Percentiles rank a stretch among this genome's conserved stretches.
These are phyloP conservation scores for Drosophila paulistorum DNA, from an alignment of 1,140 invertebrate genomes.

Conservation along the genomic window DNA sequence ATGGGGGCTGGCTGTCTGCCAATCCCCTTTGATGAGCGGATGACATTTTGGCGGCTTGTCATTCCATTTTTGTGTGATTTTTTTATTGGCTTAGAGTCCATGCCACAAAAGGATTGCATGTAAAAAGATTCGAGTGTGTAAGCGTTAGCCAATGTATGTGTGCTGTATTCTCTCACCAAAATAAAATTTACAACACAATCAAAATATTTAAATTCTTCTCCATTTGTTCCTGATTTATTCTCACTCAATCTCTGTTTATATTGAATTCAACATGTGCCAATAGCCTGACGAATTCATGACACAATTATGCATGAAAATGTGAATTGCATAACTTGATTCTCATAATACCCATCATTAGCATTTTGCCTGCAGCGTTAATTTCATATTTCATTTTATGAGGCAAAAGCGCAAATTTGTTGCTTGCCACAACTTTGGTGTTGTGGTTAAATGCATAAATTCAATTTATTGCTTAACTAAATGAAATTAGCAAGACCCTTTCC, in stretches of 20 bases:
- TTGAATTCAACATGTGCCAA: neutral
- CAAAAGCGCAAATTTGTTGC: conserved; percentile 27
- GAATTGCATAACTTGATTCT: conserved; percentile 4
- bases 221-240: neutral
- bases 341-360: conserved; percentile 15
- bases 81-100: conserved; percentile 58
- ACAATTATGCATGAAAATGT: conserved; percentile 3
- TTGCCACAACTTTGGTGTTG: conserved; percentile 26
- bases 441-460: conserved; percentile 34
- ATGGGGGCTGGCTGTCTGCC: conserved; percentile 32
- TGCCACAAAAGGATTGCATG: conserved; percentile 13
- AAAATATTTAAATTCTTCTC: neutral
- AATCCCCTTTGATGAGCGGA: conserved; percentile 66
- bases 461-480: conserved; percentile 48
- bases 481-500: conserved; percentile 23
- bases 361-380: conserved; percentile 18
- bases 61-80: conserved; percentile 62
- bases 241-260: no score
- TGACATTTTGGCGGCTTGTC: conserved; percentile 69
- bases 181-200: neutral
- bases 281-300: neutral
- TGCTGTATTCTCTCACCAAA: no score
- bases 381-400: conserved; percentile 10
- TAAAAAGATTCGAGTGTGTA: conserved; percentile 2
- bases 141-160: neutral